A percentile compares a stretch with the other conserved stretches of the same genome.
Evolutionary conservation across 2,797 vertebrate species (phyloP).

Genomic region (Pogoniulus pusillus): DNA sequence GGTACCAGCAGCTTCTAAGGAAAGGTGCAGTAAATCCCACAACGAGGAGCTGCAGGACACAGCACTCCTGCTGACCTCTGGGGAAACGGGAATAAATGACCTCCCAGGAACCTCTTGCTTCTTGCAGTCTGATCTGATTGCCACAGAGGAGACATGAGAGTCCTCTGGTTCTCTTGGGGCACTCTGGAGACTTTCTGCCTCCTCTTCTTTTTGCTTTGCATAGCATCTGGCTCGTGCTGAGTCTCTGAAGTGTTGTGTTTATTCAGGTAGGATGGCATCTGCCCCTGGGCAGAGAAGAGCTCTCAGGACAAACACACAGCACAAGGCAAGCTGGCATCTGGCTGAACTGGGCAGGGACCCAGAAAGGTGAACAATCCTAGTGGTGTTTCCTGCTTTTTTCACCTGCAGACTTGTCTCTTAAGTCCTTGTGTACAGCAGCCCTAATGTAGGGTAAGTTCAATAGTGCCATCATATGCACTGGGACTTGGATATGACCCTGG

Average conservation of each 20-base stretch:
- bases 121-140: not conserved
- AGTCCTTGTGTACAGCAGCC: not conserved
- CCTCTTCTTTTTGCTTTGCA: not conserved
- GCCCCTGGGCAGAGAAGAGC: not conserved
- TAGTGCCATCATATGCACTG: rapidly evolving
- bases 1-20: not conserved
- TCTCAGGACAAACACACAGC: not conserved
- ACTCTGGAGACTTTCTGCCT: not conserved
- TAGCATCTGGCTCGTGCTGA: not conserved
- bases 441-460: not conserved
- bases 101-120: not conserved
- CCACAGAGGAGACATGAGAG: not conserved
- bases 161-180: not conserved
- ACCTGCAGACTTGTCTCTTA: not conserved
- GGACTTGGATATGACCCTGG: not conserved
- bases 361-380: not conserved
- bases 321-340: not conserved
- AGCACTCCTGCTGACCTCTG: not conserved
- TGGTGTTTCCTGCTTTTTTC: not conserved
- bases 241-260: not conserved
- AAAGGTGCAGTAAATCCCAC: not conserved
- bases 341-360: not conserved
- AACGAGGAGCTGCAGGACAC: not conserved
- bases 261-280: not conserved
- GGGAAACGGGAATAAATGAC: not conserved